Base-by-base conservation (phyloP, 1,140 invertebrate genomes). In the Hormaphis cornu region DNA sequence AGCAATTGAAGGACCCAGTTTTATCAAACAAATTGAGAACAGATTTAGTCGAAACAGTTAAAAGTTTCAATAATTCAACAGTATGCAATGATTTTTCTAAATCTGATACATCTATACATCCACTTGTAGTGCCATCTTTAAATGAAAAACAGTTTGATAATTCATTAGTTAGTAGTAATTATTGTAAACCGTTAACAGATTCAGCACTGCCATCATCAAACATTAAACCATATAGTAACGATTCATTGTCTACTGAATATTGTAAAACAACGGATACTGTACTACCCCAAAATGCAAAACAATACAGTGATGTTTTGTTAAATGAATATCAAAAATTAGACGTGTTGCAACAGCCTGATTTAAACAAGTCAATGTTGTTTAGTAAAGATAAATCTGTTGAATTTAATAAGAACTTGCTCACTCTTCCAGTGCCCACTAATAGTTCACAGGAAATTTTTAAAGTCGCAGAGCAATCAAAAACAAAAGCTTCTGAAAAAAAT, bases 251-350 rank as follows among this genome's bases (percentile, higher is more conserved):
- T 22, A 66, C 48, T 35, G 44, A 66, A 28, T 66, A 35, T 22
- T 35, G 30, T 46, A 63, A 63, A 46, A 20, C 40, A 12, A 46
- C 35, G 14, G 7, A 35, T 14, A 66, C 28, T 33, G 28, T 7
- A 20, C 26, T 35, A 24, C 28, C 8, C 8, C 14, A 33, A 40
- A 58, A 40, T 24, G 1, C 20, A 5, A 58, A 58, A 58, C 54
- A 58, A 18, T 58, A 58, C 24, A 24, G 14, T 37, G 54, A 40
- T 0, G 22, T 22, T 10, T 40, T 58, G n/a, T 40, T 58, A 8
- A 66, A 66, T 35, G 61, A 66, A 22, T 66, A 66, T 50, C 20
- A 20, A 30, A 66, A 50, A 16, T 50, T 66, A 22, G 61, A 66
- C 1, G 35, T 66, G 14, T 46, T 10, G 12, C 26, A 16, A 22